phyloP scores from a whole-genome alignment of 92 coral and sea anemone genomes.

The Epizoanthus stellaris region DNA sequence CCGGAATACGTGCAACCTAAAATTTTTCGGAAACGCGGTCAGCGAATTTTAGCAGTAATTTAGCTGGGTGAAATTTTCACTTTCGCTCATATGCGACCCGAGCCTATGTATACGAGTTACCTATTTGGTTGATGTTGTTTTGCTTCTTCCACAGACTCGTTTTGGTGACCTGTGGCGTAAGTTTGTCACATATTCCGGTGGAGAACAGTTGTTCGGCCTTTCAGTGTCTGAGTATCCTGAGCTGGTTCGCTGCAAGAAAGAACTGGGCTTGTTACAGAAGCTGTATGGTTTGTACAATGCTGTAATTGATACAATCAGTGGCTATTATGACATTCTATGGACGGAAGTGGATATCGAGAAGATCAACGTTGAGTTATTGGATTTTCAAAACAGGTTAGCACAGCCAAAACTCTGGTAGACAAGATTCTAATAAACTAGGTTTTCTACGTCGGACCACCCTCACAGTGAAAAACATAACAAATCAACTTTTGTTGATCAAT shows the following conservation, averaged over 20 bases:
- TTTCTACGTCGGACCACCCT: no score
- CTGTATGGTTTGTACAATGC: slow-evolving; percentile 89
- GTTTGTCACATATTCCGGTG: slow-evolving; percentile 85
- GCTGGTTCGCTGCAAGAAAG: slow-evolving; percentile 85
- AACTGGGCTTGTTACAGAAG: slow-evolving; percentile 82
- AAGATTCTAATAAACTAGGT: no score
- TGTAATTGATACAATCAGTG: slow-evolving; percentile 87
- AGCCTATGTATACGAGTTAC: no score
- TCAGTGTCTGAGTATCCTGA: slow-evolving; percentile 89
- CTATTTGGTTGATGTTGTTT: no score
- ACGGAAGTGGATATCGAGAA: slow-evolving; percentile 90
- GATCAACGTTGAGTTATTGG: slow-evolving; percentile 81
- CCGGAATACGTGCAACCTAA: no score
- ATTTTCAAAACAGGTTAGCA: slow-evolving; percentile 87
- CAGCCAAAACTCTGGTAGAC: no score
- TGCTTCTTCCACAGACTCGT: slow-evolving; percentile 40
- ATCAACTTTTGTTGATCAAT: no score
- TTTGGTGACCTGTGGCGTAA: slow-evolving; percentile 92
- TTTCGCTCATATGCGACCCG: no score
- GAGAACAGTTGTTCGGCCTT: slow-evolving; percentile 87
- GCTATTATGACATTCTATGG: slow-evolving; percentile 92
- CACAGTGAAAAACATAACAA: no score
- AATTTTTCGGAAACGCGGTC: no score
- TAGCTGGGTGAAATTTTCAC: no score
- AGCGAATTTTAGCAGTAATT: no score